Evolutionary conservation across 2,888 invertebrate species (phyloP), one percentile per base, ranked within the genome.

Genomic region (Molorchus minor): DNA sequence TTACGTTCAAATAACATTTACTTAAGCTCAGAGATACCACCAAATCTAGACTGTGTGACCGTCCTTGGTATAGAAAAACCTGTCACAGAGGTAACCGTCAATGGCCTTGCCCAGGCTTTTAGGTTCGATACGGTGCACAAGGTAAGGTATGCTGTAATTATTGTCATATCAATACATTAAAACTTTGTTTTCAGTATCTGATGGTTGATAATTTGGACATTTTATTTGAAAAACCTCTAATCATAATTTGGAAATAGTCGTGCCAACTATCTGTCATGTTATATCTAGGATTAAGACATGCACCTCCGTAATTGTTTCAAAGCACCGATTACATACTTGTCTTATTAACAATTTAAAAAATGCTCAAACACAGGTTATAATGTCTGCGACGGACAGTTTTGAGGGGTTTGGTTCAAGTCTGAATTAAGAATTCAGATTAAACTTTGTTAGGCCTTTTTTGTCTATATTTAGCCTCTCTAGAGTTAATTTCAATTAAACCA

Each of bases 71-170:
- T 81, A 0, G 67, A 72, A 8, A 67, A 71, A 21, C 67, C 74
- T 5, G 77, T 80, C 1, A 67, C 71, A 3, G 69, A 73, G 52
- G 80, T 80, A 25, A 69, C 61, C 13, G 73, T 81, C 8, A 80
- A 81, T 65, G 73, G 75, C 46, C 58, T 73, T 12, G 64, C 70
- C 0, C 70, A 75, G 53, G 64, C 72, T 19, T 80, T 80, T 57
- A 70, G 72, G 46, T 80, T 75, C 64, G 76, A 80, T 62, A 76
- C 76, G 2, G 74, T 75, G 12, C 72, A 75, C 41, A 78, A 80
- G 76, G 81, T 80, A 72, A 70, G 38, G 38, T 53, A 20, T 38
- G 44, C 29, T 13, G 7, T 15, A 35, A 20, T 47, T 3, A 33
- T 43, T 47, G 5, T 41, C 7, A 13, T 16, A 35, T 43, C 29